Percentiles rank a stretch among this genome's conserved stretches.
Conservation (phyloP, 1,140 invertebrate species). For the Polyergus mexicanus region DNA sequence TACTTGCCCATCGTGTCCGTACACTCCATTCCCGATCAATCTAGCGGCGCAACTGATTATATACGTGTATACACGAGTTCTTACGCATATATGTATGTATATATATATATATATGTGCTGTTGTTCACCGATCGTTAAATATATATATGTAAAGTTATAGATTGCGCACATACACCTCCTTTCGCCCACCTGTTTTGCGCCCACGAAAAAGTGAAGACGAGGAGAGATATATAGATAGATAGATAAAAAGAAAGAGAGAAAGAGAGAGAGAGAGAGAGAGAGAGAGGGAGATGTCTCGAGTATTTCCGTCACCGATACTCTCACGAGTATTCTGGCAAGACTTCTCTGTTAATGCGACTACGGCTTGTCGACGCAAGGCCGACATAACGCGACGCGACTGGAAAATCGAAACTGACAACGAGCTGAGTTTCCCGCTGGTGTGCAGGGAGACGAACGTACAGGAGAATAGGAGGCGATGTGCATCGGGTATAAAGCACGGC, state of each 20-base stretch:
- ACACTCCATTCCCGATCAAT: conserved; percentile 25
- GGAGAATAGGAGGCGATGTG: conserved; percentile 59
- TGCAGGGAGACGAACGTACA: conserved; percentile 41
- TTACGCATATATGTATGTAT: conserved; percentile 36
- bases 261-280: neutral
- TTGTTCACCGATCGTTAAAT: conserved; percentile 42
- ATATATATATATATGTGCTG: conserved; percentile 15
- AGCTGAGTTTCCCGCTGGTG: conserved; percentile 47
- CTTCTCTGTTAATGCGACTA: conserved; percentile 49
- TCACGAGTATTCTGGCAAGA: conserved; percentile 52
- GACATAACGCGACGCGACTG: conserved; percentile 67
- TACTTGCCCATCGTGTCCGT: conserved; percentile 31
- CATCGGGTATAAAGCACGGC: conserved; percentile 58
- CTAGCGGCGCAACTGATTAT: conserved; percentile 30
- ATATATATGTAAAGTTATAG: conserved; percentile 33
- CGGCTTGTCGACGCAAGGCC: conserved; percentile 47
- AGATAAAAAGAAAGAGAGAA: conserved; percentile 2
- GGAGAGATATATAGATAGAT: neutral
- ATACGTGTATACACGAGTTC: conserved; percentile 20
- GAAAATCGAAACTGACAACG: conserved; percentile 62
- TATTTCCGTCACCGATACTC: conserved; percentile 49
- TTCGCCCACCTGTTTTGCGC: conserved; percentile 39
- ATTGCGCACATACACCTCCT: neutral
- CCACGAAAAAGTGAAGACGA: conserved; percentile 6
- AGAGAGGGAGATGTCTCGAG: conserved; percentile 12